Conservation (phyloP, 92 coral and sea anemone genomes). For the Phenganax marumi region DNA sequence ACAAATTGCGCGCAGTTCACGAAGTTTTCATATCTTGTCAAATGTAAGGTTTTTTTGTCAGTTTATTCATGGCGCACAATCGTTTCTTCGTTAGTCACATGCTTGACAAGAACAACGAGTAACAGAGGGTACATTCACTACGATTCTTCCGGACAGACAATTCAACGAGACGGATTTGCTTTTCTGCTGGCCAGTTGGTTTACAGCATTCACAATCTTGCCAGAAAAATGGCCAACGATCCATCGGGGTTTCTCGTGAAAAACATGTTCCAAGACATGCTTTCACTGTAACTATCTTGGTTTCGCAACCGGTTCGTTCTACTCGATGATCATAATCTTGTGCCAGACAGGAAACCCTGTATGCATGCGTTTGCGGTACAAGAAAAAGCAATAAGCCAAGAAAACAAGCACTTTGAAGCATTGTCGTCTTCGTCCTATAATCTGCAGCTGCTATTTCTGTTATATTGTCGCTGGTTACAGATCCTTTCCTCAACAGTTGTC, state of each 20-base stretch:
- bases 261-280: constrained; percentile 45
- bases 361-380: too few relatives aligned
- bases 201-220: constrained; percentile 44
- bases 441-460: too few relatives aligned
- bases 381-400: too few relatives aligned
- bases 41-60: too few relatives aligned
- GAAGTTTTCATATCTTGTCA: too few relatives aligned
- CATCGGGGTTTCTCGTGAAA: constrained; percentile 29
- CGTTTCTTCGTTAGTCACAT: background rate
- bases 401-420: too few relatives aligned
- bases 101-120: background rate
- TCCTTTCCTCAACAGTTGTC: too few relatives aligned
- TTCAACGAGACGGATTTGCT: background rate
- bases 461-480: too few relatives aligned
- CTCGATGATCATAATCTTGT: constrained; percentile 8
- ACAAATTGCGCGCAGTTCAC: too few relatives aligned
- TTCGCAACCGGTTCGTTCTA: constrained; percentile 33
- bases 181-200: background rate
- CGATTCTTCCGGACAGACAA: background rate
- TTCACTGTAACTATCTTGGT: constrained; percentile 21
- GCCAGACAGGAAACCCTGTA: constrained; percentile 16
- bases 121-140: background rate
- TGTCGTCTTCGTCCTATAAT: too few relatives aligned
- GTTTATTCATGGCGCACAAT: too few relatives aligned
- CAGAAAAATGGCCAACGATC: constrained; percentile 28